Base-by-base conservation (phyloP, 1,140 invertebrate genomes). In the Macrocentrus cingulum region DNA sequence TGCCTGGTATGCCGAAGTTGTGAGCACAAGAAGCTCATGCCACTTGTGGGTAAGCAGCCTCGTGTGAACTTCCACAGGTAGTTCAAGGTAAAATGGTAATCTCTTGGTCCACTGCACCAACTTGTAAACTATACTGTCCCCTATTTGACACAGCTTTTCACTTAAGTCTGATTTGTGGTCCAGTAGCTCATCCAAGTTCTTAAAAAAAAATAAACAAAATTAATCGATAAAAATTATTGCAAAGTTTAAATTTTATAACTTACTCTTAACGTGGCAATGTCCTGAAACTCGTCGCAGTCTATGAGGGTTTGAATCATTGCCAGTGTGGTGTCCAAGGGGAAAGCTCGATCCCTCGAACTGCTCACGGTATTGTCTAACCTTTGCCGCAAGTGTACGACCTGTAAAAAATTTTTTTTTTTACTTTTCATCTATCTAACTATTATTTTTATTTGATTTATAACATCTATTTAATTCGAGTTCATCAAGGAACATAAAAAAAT, bases 91-190 rank as follows among this genome's bases (percentile, higher is more conserved):
- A 81, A 98, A 98, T 25, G 96, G 96, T 75, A 99, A 81, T 77
- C 95, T 87, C 80, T 97, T 97, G 65, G 95, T 98, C 96, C 96
- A 99, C 79, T 97, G 94, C 56, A 98, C 95, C 80, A 98, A 86
- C 80, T 97, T 96, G 82, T 94, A 93, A 32, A 97, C 94, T 71
- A 97, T 96, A 48, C 92, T 95, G 81, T 97, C 94, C 44, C 94
- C 94, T 72, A 97, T 94, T 77, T 94, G 91, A 84, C 92, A 95
- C 68, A 97, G 82, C 76, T 94, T 94, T 67, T 95, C 91, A 61
- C 91, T 92, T 61, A 96, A 86, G 77, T 94, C 91, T 60, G 91
- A 91, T 71, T 92, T 92, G 73, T 93, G 90, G 77, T 95, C 91
- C 60, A 95, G 83, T 65, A 95, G 84, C 71, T 95, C 91, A 63